These are phyloP conservation scores for Manis crassicaudata DNA, from an alignment of 2,797 vertebrate species.

Conservation along the genomic window DNA sequence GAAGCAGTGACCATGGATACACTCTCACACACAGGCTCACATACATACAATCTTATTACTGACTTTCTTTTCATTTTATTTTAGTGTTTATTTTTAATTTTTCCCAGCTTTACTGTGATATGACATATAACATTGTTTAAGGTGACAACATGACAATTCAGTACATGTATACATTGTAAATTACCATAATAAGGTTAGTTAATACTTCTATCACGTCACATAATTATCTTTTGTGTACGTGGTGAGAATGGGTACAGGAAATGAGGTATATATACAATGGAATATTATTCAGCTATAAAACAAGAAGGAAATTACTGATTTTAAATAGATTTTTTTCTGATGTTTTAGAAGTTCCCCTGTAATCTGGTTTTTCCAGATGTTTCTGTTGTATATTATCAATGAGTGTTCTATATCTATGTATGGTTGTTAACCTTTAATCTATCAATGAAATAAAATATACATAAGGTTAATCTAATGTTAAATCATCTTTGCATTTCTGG, in stretches of 20 bases:
- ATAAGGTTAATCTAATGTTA: neutral
- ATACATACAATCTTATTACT: neutral
- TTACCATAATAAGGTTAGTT: neutral
- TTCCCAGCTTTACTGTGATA: neutral
- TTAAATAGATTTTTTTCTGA: slow-evolving; percentile 26
- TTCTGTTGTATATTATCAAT: neutral
- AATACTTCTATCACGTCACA: neutral
- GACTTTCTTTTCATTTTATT: neutral
- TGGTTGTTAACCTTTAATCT: neutral
- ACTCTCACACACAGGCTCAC: neutral
- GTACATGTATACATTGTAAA: neutral
- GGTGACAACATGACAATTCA: neutral
- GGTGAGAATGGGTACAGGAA: neutral
- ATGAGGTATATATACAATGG: neutral
- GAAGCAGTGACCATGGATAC: neutral
- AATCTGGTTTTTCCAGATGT: neutral
- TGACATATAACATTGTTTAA: neutral
- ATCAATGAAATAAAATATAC: neutral
- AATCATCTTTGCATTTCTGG: neutral
- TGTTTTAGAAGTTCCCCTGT: neutral
- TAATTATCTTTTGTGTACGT: neutral
- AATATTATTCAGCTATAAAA: neutral
- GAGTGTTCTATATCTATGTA: neutral
- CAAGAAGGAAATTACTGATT: neutral
- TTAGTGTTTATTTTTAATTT: neutral